A percentile compares a stretch with the other conserved stretches of the same genome.
phyloP scores from a whole-genome alignment of 2,113 vertebrate species.

The Scomber colias region DNA sequence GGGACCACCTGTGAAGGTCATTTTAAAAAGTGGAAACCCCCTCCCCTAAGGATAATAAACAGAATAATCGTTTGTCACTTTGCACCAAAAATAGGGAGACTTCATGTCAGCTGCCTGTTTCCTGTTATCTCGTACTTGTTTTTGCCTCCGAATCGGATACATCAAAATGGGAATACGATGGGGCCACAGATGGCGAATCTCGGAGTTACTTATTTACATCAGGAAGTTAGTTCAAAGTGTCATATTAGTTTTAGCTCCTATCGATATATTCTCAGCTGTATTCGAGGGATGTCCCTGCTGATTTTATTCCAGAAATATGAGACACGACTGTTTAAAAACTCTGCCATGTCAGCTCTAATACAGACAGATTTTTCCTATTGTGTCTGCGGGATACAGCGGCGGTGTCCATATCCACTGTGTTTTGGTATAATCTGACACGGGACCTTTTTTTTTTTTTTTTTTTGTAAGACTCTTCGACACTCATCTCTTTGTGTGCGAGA shows the following conservation, averaged over 20 bases:
- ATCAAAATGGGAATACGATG: not conserved
- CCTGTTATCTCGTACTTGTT: slow-evolving; percentile 75
- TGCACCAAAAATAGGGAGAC: slow-evolving; percentile 49
- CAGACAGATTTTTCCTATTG: slow-evolving; percentile 5
- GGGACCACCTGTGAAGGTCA: slow-evolving; percentile 80
- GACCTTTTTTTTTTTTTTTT: not conserved
- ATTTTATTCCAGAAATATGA: slow-evolving; percentile 11
- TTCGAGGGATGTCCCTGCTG: not conserved
- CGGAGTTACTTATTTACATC: not conserved
- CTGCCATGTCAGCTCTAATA: slow-evolving; percentile 11
- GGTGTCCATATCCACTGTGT: slow-evolving; percentile 2
- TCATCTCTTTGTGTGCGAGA: slow-evolving; percentile 53
- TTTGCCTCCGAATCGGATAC: slow-evolving; percentile 12
- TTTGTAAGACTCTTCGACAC: slow-evolving; percentile 18
- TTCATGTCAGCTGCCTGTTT: slow-evolving; percentile 50
- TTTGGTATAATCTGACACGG: not conserved
- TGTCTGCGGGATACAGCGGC: slow-evolving; percentile 19
- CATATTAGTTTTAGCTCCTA: not conserved
- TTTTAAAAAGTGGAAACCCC: slow-evolving; percentile 74
- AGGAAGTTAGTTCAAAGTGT: not conserved
- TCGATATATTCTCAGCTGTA: not conserved
- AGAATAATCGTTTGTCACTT: slow-evolving; percentile 54
- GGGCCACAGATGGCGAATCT: not conserved
- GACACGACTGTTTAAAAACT: not conserved
- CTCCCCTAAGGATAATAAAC: slow-evolving; percentile 71